Conservation (phyloP, 2,888 invertebrate genomes). For the Lacanobia wlatinum region DNA sequence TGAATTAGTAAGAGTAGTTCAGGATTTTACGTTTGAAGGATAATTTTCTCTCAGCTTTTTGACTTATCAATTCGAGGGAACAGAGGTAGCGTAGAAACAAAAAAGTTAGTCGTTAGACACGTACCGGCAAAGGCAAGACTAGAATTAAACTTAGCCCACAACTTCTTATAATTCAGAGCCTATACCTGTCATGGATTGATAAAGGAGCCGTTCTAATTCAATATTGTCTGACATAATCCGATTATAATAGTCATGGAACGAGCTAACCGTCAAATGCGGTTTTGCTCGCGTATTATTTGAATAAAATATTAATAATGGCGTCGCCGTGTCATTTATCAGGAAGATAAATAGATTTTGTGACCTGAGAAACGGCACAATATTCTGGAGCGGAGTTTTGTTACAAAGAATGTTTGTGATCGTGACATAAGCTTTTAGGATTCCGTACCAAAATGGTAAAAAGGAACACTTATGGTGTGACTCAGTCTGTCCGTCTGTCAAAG, state of each 20-base stretch:
- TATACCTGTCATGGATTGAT: conserved; percentile 32
- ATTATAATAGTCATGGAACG: conserved; percentile 58
- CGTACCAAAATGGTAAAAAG: no score
- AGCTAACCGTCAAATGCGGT: conserved; percentile 50
- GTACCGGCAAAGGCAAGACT: conserved; percentile 3
- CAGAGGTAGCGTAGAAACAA: no score
- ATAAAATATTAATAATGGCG: conserved; percentile 61
- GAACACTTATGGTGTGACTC: no score
- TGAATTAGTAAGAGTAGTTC: no score
- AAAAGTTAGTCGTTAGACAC: conserved; percentile 2
- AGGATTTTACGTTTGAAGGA: no score
- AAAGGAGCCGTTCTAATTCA: conserved; percentile 48
- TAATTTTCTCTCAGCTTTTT: no score
- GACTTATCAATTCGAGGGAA: no score
- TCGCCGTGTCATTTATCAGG: conserved; percentile 59
- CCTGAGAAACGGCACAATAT: conserved; percentile 46
- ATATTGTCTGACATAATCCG: conserved; percentile 53
- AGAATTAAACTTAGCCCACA: conserved; percentile 22
- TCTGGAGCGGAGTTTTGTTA: conserved; percentile 35
- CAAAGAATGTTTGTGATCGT: conserved; percentile 29
- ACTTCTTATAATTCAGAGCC: conserved; percentile 38
- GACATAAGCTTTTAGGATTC: background rate
- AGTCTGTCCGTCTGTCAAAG: no score
- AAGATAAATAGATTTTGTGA: conserved; percentile 60
- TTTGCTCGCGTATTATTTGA: conserved; percentile 47